Conservation (phyloP, 2,888 invertebrate genomes). For the Timema podura region DNA sequence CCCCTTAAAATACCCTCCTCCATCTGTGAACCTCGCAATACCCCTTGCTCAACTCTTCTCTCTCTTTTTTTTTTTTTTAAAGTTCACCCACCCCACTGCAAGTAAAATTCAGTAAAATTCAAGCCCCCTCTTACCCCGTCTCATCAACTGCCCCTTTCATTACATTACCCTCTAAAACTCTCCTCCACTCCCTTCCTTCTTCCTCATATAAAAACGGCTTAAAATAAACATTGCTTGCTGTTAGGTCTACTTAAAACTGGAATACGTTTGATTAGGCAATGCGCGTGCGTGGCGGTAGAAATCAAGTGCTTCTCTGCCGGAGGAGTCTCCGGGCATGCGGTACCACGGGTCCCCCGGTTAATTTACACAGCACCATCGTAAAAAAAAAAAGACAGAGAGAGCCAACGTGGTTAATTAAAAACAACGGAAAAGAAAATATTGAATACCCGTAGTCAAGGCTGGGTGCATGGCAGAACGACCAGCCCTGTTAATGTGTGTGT, state of each 20-base stretch:
- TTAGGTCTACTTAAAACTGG: conserved; percentile 27
- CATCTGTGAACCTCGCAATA: conserved; percentile 2
- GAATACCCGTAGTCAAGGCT: conserved; percentile 14
- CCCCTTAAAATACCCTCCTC: conserved; percentile 3
- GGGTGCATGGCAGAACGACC: too few species aligned
- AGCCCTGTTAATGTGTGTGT: too few species aligned
- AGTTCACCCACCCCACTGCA: conserved; percentile 16
- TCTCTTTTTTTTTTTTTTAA: conserved; percentile 6
- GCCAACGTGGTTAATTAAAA: conserved; percentile 27
- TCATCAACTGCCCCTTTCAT: conserved; percentile 4
- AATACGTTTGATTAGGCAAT: conserved; percentile 30
- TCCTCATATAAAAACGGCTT: conserved; percentile 27
- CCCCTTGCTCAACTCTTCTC: conserved; percentile 12
- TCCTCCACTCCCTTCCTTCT: conserved; percentile 9
- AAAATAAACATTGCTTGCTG: conserved; percentile 29
- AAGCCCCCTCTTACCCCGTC: conserved; percentile 9
- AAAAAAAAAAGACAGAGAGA: conserved; percentile 13
- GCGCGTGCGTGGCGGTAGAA: conserved; percentile 21
- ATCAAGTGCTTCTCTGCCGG: conserved; percentile 22
- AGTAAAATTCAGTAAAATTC: conserved; percentile 18
- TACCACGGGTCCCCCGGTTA: conserved; percentile 18
- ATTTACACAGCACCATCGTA: conserved; percentile 23
- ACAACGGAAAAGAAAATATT: conserved; percentile 27
- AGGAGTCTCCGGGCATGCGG: not conserved
- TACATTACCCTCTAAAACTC: conserved; percentile 22